These are phyloP conservation scores for Bactericera cockerelli DNA, from an alignment of 1,140 invertebrate genomes.

Conservation along the genomic window DNA sequence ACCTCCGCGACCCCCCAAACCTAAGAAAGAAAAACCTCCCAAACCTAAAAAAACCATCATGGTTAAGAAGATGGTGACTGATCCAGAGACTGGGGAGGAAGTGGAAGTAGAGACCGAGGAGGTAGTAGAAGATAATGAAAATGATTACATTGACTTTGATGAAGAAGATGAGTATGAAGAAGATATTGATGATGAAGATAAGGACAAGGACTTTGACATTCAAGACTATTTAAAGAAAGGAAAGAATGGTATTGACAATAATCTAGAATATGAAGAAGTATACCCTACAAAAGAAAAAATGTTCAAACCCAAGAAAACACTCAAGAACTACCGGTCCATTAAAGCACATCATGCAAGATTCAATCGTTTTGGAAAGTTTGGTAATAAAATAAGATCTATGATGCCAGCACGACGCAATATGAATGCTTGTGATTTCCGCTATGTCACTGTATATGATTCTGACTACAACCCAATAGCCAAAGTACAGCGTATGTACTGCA, in stretches of 20 bases:
- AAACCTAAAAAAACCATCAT: slow-evolving; percentile 5
- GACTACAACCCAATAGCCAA: neutral
- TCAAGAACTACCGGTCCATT: neutral
- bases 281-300: neutral
- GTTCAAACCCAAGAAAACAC: neutral
- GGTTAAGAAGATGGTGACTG: too few species aligned
- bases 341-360: neutral
- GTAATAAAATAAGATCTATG: neutral
- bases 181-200: slow-evolving; percentile 2
- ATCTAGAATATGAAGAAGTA: neutral
- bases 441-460: neutral
- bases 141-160: slow-evolving; percentile 6
- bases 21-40: neutral
- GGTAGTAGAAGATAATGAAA: neutral
- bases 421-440: neutral
- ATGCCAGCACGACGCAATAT: neutral
- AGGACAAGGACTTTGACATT: slow-evolving; percentile 2
- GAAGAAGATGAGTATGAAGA: slow-evolving; percentile 2
- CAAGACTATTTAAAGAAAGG: neutral
- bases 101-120: neutral
- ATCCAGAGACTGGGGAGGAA: neutral
- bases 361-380: neutral
- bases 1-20: neutral
- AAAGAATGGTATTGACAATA: neutral
- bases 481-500: slow-evolving; percentile 2